Evolutionary conservation across 30 jellyfish, hydroid and myxozoan species (phyloP).

Genomic region (Chrysaora quinquecirrha): DNA sequence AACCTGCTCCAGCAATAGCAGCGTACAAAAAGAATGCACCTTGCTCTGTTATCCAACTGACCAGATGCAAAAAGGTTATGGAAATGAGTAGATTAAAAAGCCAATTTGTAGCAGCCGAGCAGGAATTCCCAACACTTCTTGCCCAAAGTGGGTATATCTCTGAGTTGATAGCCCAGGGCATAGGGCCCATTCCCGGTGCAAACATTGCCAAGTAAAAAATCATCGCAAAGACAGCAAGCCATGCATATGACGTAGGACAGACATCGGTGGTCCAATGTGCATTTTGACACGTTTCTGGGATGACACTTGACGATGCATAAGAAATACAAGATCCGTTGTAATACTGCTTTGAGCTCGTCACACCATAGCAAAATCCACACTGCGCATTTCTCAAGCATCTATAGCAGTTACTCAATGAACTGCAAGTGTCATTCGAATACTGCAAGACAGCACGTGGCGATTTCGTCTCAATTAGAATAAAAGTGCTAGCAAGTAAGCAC

Average conservation of each 20-base stretch:
- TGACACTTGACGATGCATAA: neutral
- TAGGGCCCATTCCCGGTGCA: conserved; percentile 97
- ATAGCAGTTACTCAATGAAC: conserved; percentile 34
- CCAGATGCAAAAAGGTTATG: conserved; percentile 73
- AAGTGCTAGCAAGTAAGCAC: conserved; percentile 75
- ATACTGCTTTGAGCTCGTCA: neutral
- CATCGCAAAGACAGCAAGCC: conserved; percentile 88
- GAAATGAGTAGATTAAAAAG: conserved; percentile 73
- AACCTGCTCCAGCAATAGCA: conserved; percentile 59
- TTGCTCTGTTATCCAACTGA: conserved; percentile 53
- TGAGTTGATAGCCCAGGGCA: conserved; percentile 97
- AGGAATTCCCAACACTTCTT: conserved; percentile 74
- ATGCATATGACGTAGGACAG: conserved; percentile 88
- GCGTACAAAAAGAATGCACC: conserved; percentile 91
- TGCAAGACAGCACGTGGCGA: conserved; percentile 50
- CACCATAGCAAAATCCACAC: conserved; percentile 85
- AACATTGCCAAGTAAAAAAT: conserved; percentile 82
- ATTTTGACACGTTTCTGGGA: conserved; percentile 12
- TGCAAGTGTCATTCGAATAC: conserved; percentile 35
- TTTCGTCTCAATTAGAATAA: conserved; percentile 39
- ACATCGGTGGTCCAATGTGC: conserved; percentile 58
- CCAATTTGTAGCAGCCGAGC: conserved; percentile 88
- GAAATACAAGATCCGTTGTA: conserved; percentile 69
- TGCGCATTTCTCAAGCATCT: conserved; percentile 47
- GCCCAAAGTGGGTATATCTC: conserved; percentile 98